Evolutionary conservation across 2,888 invertebrate species (phyloP), one percentile per base, ranked within the genome.

Genomic region (Acanthacorydalis orientalis): DNA sequence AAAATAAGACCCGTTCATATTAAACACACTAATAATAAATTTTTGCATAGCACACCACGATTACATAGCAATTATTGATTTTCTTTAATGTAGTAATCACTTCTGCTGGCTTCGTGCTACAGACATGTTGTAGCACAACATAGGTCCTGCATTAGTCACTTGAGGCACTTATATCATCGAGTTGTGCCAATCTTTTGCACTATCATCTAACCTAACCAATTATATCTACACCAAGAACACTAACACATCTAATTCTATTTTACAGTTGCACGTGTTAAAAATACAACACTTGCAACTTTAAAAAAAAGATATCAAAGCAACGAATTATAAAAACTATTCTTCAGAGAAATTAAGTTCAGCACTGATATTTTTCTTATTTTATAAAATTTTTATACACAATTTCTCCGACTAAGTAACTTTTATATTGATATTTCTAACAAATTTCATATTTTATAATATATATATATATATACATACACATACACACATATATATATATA

Each of bases 171-270:
- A 12, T 12, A 12, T 4, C 14, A 37, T 37, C n/a, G 37, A 37
- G 37, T 14, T 37, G 37, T 37, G 37, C 37, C 37, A 37, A 37
- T 14, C 37, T 37, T 37, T 12, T 14, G 14, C 37, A 43, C 14
- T 43, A 23, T 41, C n/a, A 41, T 41, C 31, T 14, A 40, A 15
- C 12, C 12, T 31, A 23, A 41, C 12, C 16, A 31, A 43, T 31
- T 33, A 43, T 31, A 43, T n/a, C 43, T 43, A 43, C 33, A 43
- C 43, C 43, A 43, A 43, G 33, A 43, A 43, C 34, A 43, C 43
- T 43, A 43, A 43, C 31, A 43, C 15, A 16, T 43, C 34, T 43
- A 43, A 41, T 31, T 9, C 41, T 41, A 41, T 14, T 23, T 23
- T 23, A 23, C 23, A 23, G 23, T 23, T 23, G 23, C 23, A 23